phyloP scores from a whole-genome alignment of 2,888 invertebrate species.

The Agriopis marginaria region DNA sequence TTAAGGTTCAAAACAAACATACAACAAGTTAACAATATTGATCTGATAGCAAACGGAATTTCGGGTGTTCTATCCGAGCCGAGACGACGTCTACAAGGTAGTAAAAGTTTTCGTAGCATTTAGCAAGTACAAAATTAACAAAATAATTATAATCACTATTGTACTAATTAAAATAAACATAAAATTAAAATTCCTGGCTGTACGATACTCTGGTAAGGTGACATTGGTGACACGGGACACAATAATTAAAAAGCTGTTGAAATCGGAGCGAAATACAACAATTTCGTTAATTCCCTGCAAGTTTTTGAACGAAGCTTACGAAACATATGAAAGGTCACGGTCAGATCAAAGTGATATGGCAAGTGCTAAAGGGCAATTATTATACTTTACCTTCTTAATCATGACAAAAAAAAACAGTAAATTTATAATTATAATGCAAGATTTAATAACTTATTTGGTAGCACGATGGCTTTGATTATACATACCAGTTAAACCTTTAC shows the following conservation, averaged over 20 bases:
- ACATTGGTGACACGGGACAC: constrained; percentile 41
- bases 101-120: not conserved
- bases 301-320: constrained; percentile 66
- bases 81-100: not conserved
- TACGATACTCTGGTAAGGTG: constrained; percentile 18
- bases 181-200: constrained; percentile 20
- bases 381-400: constrained; percentile 37
- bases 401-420: constrained; percentile 29
- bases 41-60: not conserved
- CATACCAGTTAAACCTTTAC: constrained; percentile 2
- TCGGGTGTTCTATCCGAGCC: not conserved
- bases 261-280: constrained; percentile 67
- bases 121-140: not conserved
- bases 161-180: not conserved
- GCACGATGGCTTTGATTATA: not conserved
- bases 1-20: not conserved
- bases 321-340: constrained; percentile 77
- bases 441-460: constrained; percentile 24
- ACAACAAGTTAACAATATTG: constrained; percentile 9
- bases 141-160: not conserved
- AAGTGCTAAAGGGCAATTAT: constrained; percentile 65
- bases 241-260: constrained; percentile 68
- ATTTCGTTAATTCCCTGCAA: constrained; percentile 70
- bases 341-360: constrained; percentile 65
- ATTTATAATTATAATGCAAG: constrained; percentile 10